Evolutionary conservation across 1,140 invertebrate species (phyloP).

Genomic region (Drosophila elegans): DNA sequence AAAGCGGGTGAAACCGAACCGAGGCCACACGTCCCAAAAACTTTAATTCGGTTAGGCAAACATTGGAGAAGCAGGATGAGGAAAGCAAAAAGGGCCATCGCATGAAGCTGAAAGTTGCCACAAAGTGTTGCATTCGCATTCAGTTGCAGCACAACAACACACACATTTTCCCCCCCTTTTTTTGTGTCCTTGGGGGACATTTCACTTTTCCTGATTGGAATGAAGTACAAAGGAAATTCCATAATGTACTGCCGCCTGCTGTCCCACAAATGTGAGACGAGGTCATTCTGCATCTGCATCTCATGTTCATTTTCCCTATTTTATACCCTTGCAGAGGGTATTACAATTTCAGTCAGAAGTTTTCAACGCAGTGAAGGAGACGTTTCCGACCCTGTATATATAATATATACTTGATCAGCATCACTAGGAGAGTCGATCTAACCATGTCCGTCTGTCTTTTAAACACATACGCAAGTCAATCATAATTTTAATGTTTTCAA

Average conservation of each 20-base stretch:
- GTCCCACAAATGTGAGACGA: constrained; percentile 13
- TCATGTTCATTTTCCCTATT: neutral
- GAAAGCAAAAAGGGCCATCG: neutral
- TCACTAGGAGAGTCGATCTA: too few species aligned
- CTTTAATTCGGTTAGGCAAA: constrained; percentile 56
- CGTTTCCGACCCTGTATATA: too few species aligned
- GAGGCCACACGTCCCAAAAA: constrained; percentile 27
- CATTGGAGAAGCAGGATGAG: neutral
- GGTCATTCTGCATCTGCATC: constrained; percentile 23
- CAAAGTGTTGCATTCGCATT: constrained; percentile 62
- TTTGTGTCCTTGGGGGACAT: constrained; percentile 29
- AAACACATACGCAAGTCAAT: too few species aligned
- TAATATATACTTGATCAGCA: too few species aligned
- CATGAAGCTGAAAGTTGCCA: constrained; percentile 46
- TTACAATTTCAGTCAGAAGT: too few species aligned
- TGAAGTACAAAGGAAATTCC: constrained; percentile 48
- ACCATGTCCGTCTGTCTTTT: too few species aligned
- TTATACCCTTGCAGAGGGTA: too few species aligned
- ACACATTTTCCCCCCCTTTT: neutral
- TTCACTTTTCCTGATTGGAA: constrained; percentile 52
- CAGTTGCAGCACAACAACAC: constrained; percentile 31
- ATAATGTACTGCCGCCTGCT: constrained; percentile 35
- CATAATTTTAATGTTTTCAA: too few species aligned
- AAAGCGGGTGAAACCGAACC: constrained; percentile 6
- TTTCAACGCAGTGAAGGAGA: too few species aligned